phyloP scores from a whole-genome alignment of 1,140 invertebrate species.

The Drosophila sechellia region DNA sequence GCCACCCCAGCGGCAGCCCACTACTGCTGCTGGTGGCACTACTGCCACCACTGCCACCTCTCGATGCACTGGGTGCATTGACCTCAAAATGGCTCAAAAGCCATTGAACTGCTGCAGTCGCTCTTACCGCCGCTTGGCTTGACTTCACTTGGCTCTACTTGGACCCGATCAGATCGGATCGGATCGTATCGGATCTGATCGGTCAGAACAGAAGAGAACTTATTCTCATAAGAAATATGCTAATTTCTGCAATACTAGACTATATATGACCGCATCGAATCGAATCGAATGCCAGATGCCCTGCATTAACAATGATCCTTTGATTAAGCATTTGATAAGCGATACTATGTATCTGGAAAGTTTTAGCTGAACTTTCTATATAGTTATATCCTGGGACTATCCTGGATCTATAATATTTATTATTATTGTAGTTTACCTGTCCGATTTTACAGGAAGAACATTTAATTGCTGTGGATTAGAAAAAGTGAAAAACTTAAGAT shows the following conservation, averaged over 20 bases:
- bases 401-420: no score
- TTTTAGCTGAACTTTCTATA: no score
- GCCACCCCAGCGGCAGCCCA: not conserved
- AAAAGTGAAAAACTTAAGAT: no score
- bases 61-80: slow-evolving; percentile 71
- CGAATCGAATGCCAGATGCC: not conserved
- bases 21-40: not conserved
- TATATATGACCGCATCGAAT: no score
- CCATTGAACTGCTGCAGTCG: slow-evolving; percentile 74
- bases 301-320: not conserved
- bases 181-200: slow-evolving; percentile 1
- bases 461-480: no score
- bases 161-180: not conserved
- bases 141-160: not conserved
- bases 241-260: slow-evolving; percentile 5
- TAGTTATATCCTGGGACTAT: no score
- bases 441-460: no score
- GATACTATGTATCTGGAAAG: not conserved
- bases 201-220: slow-evolving; percentile 8
- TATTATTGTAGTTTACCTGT: no score
- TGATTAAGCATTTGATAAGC: no score
- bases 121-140: slow-evolving; percentile 9
- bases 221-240: slow-evolving; percentile 20
- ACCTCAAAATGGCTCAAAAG: slow-evolving; percentile 84
- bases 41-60: not conserved